A percentile compares a stretch with the other conserved stretches of the same genome.
phyloP scores from a whole-genome alignment of 2,888 invertebrate species.

The Philereme vetulata region DNA sequence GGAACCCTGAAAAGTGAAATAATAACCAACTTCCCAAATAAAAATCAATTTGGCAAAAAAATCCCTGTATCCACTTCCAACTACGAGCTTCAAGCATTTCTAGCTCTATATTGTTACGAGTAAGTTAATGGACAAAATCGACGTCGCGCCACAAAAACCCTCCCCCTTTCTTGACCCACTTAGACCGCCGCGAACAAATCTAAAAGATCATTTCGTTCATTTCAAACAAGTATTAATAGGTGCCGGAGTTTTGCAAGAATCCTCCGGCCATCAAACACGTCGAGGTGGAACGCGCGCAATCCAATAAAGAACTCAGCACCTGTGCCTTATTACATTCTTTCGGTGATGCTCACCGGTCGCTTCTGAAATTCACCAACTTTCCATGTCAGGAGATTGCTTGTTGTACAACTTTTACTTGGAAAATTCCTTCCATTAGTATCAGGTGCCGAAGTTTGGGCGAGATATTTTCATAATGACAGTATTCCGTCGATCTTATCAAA shows the following conservation, averaged over 20 bases:
- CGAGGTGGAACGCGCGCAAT: constrained; percentile 79
- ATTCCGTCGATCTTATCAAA: constrained; percentile 42
- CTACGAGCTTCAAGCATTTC: constrained; percentile 20
- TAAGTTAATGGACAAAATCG: constrained; percentile 36
- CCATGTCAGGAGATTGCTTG: constrained; percentile 74
- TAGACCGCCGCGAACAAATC: constrained; percentile 40
- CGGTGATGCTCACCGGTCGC: constrained; percentile 69
- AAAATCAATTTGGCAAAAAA: constrained; percentile 24
- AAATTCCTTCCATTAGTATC: constrained; percentile 78
- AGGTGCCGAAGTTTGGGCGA: constrained; percentile 62
- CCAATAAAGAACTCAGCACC: constrained; percentile 82
- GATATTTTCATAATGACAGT: constrained; percentile 64
- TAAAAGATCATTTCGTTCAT: constrained; percentile 53
- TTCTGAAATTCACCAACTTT: constrained; percentile 74
- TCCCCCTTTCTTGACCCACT: constrained; percentile 39
- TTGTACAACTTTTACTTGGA: constrained; percentile 78
- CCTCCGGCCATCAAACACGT: constrained; percentile 80
- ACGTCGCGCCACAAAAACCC: constrained; percentile 28
- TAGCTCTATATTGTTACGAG: constrained; percentile 31
- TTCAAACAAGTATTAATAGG: constrained; percentile 67
- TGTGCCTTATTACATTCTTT: constrained; percentile 83
- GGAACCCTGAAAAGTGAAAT: constrained; percentile 17
- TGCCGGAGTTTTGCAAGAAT: constrained; percentile 78
- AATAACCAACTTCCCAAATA: constrained; percentile 12
- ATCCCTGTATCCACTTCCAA: constrained; percentile 25